Conservation (phyloP, 1,140 invertebrate genomes). For the Zaprionus ghesquierei region DNA sequence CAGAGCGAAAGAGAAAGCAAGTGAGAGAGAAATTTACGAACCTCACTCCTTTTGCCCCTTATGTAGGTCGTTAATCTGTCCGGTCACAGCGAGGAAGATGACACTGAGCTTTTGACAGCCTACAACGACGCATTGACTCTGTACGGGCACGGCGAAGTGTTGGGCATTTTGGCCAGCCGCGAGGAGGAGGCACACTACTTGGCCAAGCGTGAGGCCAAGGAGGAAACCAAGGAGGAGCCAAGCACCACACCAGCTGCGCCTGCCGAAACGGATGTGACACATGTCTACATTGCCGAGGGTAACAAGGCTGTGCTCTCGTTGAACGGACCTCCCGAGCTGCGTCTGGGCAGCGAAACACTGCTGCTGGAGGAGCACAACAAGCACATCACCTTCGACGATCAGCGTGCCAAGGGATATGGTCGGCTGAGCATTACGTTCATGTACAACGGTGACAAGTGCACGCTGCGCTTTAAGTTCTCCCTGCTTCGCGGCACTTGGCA, state of each 20-base stretch:
- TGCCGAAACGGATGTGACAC: constrained; percentile 60
- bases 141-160: constrained; percentile 84
- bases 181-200: constrained; percentile 9
- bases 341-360: constrained; percentile 44
- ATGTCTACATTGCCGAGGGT: constrained; percentile 70
- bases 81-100: constrained; percentile 84
- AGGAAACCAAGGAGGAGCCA: constrained; percentile 25
- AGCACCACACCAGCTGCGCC: constrained; percentile 44
- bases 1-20: background rate
- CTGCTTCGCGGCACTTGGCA: constrained; percentile 83
- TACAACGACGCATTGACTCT: constrained; percentile 84
- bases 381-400: constrained; percentile 76
- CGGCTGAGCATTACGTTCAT: constrained; percentile 73
- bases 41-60: background rate
- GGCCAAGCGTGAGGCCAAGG: constrained; percentile 39
- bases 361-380: constrained; percentile 66
- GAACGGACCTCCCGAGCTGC: constrained; percentile 65
- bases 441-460: constrained; percentile 63
- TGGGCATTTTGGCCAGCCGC: constrained; percentile 84
- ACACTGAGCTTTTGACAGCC: constrained; percentile 84
- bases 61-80: constrained; percentile 84
- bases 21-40: background rate
- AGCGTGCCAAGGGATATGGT: constrained; percentile 60
- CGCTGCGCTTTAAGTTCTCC: constrained; percentile 71
- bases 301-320: constrained; percentile 76